Evolutionary conservation across 53 echinoderm and acorn worm genomes (phyloP).

Genomic region (Mesocentrotus franciscanus): DNA sequence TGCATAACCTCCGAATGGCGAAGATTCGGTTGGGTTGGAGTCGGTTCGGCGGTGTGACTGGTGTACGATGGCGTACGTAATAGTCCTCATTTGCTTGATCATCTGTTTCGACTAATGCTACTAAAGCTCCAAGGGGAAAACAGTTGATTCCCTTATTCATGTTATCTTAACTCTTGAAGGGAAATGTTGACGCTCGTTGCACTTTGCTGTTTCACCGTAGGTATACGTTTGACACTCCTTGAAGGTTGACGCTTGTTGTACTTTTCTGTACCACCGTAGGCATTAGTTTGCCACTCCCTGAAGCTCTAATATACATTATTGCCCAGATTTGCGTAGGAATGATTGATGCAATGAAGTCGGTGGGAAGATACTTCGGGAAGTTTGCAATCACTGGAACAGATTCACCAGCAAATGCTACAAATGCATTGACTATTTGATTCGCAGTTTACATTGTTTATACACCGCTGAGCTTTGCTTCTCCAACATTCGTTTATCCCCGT

Average conservation of each 20-base stretch:
- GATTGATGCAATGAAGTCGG: not conserved
- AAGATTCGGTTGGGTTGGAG: too few species aligned
- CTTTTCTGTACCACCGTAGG: not conserved
- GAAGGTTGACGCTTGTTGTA: not conserved
- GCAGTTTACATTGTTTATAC: too few species aligned
- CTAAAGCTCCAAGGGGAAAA: not conserved
- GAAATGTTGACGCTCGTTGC: not conserved
- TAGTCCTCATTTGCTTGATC: not conserved
- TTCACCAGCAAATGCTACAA: not conserved
- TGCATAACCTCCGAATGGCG: too few species aligned
- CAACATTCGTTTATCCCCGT: not conserved
- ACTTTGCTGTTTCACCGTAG: not conserved
- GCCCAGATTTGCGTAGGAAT: not conserved
- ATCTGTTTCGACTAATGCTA: not conserved
- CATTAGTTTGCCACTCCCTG: not conserved
- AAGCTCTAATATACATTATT: conserved; percentile 32
- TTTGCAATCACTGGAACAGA: not conserved
- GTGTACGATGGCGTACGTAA: not conserved
- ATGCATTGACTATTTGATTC: not conserved
- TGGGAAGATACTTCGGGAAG: not conserved
- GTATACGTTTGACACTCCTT: not conserved
- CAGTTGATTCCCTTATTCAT: not conserved
- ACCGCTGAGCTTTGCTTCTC: too few species aligned
- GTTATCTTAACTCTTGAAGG: not conserved
- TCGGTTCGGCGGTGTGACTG: not conserved